Conservation (phyloP, 2,113 vertebrate species). For the Petrocephalus zakoni region DNA sequence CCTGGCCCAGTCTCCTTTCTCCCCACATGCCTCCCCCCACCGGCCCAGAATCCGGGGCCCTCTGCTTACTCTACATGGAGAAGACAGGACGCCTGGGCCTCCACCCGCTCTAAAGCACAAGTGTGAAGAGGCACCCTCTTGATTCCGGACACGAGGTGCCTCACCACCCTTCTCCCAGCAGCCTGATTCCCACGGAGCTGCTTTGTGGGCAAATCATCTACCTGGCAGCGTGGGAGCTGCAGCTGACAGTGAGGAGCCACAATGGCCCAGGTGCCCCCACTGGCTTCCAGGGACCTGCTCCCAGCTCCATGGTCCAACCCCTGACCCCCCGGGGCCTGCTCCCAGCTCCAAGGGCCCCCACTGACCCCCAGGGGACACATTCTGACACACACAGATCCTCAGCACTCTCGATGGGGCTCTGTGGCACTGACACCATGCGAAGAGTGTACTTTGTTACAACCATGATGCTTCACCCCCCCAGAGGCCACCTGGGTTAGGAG, state of each 20-base stretch:
- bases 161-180: not conserved
- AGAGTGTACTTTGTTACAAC: not conserved
- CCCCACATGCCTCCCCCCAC: not conserved
- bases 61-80: not conserved
- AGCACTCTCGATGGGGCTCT: not conserved
- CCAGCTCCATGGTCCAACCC: not conserved
- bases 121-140: too few relatives aligned
- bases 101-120: not conserved
- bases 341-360: not conserved
- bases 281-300: not conserved
- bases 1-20: not conserved
- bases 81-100: not conserved
- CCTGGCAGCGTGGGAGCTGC: not conserved
- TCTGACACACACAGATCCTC: not conserved
- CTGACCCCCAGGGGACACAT: not conserved
- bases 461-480: not conserved
- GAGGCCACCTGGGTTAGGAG: not conserved
- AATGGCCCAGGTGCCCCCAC: not conserved
- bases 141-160: not conserved
- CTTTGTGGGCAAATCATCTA: not conserved
- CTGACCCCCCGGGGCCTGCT: not conserved
- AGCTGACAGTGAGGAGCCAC: not conserved
- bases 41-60: not conserved
- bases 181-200: not conserved
- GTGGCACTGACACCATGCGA: not conserved